phyloP scores from a whole-genome alignment of 2,888 invertebrate genomes.

The Rutpela maculata region DNA sequence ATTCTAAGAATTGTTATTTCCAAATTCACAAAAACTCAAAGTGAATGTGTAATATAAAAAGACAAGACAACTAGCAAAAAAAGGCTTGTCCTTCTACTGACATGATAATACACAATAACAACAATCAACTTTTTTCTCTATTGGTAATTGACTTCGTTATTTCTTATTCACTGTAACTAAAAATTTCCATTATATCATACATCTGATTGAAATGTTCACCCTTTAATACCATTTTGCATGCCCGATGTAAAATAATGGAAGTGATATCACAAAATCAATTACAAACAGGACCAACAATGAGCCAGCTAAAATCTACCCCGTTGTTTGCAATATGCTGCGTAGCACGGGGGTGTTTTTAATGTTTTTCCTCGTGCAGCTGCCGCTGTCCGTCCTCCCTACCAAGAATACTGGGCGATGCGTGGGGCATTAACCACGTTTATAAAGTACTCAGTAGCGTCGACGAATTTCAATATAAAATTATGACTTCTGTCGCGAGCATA shows the following conservation, averaged over 20 bases:
- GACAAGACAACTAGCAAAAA: not conserved
- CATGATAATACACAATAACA: not conserved
- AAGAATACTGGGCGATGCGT: conserved; percentile 21
- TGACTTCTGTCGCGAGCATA: not conserved
- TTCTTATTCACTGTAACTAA: not conserved
- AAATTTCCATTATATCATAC: not conserved
- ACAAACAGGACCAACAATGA: conserved; percentile 18
- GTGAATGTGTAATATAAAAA: not conserved
- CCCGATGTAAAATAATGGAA: conserved; percentile 17
- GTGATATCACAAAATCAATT: conserved; percentile 23
- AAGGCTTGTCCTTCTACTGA: not conserved
- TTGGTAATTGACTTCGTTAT: not conserved
- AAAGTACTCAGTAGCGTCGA: not conserved
- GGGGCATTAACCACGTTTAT: conserved; percentile 21
- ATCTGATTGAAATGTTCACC: conserved; percentile 19
- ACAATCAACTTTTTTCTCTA: not conserved
- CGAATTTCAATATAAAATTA: not conserved
- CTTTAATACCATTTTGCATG: conserved; percentile 14
- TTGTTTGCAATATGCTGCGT: conserved; percentile 55
- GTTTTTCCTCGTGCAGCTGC: conserved; percentile 42
- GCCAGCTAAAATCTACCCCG: conserved; percentile 37
- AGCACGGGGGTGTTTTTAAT: conserved; percentile 49
- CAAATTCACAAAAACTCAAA: not conserved
- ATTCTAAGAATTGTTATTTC: too few relatives aligned
- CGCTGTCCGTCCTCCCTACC: conserved; percentile 7